Evolutionary conservation across 2,797 vertebrate species (phyloP).

Genomic region (Mormyrus proboscirostris): DNA sequence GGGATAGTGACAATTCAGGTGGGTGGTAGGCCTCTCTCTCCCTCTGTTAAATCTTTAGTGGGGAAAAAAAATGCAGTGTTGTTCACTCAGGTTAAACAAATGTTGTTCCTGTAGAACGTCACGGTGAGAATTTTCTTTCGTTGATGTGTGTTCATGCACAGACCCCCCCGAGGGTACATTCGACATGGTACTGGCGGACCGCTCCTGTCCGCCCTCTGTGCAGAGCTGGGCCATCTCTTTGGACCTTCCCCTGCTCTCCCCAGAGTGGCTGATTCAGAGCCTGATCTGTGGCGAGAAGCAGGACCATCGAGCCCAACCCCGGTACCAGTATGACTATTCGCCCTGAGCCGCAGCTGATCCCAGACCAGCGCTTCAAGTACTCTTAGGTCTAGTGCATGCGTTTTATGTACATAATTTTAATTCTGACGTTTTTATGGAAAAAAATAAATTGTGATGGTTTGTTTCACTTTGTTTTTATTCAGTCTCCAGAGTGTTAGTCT

Average conservation of each 20-base stretch:
- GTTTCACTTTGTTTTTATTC: slow-evolving; percentile 61
- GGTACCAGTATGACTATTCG: slow-evolving; percentile 70
- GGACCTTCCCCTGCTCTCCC: slow-evolving; percentile 76
- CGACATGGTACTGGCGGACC: slow-evolving; percentile 79
- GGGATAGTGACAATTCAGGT: slow-evolving; percentile 72
- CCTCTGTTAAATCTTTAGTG: neutral
- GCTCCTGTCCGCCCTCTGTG: slow-evolving; percentile 70
- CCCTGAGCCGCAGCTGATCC: slow-evolving; percentile 33
- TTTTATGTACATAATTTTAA: slow-evolving; percentile 88
- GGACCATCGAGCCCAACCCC: slow-evolving; percentile 71
- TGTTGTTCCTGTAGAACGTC: neutral
- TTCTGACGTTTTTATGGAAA: slow-evolving; percentile 80
- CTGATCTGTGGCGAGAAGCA: slow-evolving; percentile 77
- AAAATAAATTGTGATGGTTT: slow-evolving; percentile 81
- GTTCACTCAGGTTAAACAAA: neutral
- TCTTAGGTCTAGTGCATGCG: slow-evolving; percentile 60
- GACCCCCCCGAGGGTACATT: slow-evolving; percentile 76
- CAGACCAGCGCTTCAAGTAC: slow-evolving; percentile 41
- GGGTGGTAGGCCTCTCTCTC: slow-evolving; percentile 20
- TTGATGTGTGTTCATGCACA: slow-evolving; percentile 35
- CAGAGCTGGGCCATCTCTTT: slow-evolving; percentile 69
- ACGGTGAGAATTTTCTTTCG: neutral
- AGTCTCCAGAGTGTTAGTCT: slow-evolving; percentile 23
- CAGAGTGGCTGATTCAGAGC: slow-evolving; percentile 94
- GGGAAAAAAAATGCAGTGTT: neutral